These are phyloP conservation scores for Merodon equestris DNA, from an alignment of 2,888 invertebrate species.

Conservation along the genomic window DNA sequence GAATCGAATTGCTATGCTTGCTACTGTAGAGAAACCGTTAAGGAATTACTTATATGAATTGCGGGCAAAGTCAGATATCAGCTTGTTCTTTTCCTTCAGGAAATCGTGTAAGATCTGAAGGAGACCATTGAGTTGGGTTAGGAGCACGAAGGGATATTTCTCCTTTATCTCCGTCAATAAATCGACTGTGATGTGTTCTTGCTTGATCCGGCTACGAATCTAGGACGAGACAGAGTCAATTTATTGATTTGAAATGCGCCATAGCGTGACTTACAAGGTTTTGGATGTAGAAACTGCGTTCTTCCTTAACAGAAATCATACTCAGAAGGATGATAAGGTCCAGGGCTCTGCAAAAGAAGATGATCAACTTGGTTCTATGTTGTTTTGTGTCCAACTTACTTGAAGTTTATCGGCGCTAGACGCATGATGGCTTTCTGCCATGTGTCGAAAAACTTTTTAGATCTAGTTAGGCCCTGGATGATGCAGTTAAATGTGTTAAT, in stretches of 20 bases:
- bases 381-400: slow-evolving; percentile 56
- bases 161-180: slow-evolving; percentile 81
- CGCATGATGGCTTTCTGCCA: slow-evolving; percentile 75
- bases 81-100: slow-evolving; percentile 80
- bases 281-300: slow-evolving; percentile 83
- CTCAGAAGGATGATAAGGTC: slow-evolving; percentile 85
- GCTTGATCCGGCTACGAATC: slow-evolving; percentile 81
- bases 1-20: background rate
- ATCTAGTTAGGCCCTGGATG: slow-evolving; percentile 75
- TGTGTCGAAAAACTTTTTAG: slow-evolving; percentile 75
- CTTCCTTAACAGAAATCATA: slow-evolving; percentile 82
- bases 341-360: slow-evolving; percentile 80
- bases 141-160: slow-evolving; percentile 81
- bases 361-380: slow-evolving; percentile 13
- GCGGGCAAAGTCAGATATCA: slow-evolving; percentile 82
- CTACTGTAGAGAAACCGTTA: slow-evolving; percentile 70
- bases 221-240: slow-evolving; percentile 43
- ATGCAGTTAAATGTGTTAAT: slow-evolving; percentile 75
- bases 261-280: slow-evolving; percentile 80
- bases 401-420: slow-evolving; percentile 70
- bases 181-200: slow-evolving; percentile 81
- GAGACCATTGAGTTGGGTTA: slow-evolving; percentile 81
- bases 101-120: slow-evolving; percentile 82
- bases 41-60: slow-evolving; percentile 81
- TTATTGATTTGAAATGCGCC: background rate